These are phyloP conservation scores for Globicephala melas DNA, from an alignment of 2,113 vertebrate species.

Conservation along the genomic window DNA sequence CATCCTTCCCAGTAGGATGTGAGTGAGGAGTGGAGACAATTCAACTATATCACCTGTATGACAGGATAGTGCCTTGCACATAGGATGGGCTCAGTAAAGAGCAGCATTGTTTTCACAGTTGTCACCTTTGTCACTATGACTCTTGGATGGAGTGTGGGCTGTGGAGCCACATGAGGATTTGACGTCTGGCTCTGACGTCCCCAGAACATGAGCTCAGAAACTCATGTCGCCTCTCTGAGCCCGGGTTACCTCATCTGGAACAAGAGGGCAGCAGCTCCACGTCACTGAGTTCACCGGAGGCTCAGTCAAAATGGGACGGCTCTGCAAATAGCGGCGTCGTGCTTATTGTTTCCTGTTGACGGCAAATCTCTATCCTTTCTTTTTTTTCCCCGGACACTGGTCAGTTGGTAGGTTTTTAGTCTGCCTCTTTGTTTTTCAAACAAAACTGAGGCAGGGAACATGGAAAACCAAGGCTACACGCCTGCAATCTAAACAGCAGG, in stretches of 20 bases:
- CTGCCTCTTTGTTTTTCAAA: conserved; percentile 50
- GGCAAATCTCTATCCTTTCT: not conserved
- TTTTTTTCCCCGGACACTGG: fast-evolving
- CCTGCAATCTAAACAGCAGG: conserved; percentile 84
- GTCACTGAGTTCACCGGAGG: not conserved
- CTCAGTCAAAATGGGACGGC: fast-evolving
- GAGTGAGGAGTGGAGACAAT: not conserved
- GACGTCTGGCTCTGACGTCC: not conserved
- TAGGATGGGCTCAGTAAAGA: not conserved
- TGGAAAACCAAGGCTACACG: conserved; percentile 83
- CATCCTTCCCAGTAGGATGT: not conserved
- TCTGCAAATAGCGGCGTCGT: not conserved
- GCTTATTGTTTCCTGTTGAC: not conserved
- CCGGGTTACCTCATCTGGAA: not conserved
- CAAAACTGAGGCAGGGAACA: conserved; percentile 69
- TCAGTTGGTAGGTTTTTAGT: conserved; percentile 7
- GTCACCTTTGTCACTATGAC: not conserved
- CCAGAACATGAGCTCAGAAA: not conserved
- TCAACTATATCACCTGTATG: not conserved
- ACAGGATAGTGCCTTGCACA: not conserved
- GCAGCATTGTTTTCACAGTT: not conserved
- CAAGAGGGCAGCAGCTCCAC: not conserved
- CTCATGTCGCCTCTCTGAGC: not conserved
- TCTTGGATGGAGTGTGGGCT: not conserved
- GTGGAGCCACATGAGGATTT: not conserved